A percentile compares a stretch with the other conserved stretches of the same genome.
Evolutionary conservation across 2,797 vertebrate species (phyloP).

Genomic region (Dipus sagitta): DNA sequence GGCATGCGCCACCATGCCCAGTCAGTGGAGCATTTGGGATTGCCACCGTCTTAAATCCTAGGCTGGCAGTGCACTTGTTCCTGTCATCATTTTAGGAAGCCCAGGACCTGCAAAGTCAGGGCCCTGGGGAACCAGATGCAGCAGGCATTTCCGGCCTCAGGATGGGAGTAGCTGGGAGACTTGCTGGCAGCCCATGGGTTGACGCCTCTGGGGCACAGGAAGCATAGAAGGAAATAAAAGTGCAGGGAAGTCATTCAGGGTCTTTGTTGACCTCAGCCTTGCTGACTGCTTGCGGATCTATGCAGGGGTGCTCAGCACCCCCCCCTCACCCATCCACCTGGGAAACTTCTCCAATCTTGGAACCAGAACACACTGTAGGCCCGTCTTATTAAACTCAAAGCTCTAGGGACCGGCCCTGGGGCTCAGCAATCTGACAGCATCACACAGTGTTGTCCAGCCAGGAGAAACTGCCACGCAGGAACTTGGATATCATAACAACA

Average conservation of each 20-base stretch:
- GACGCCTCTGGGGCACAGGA: slow-evolving; percentile 58
- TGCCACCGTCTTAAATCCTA: background rate
- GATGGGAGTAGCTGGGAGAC: slow-evolving; percentile 64
- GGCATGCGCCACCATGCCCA: background rate
- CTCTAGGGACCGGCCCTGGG: background rate
- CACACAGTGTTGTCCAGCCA: background rate
- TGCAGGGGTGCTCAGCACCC: background rate
- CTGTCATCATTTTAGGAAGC: background rate
- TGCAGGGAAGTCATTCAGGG: background rate
- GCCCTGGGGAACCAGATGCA: slow-evolving; percentile 3
- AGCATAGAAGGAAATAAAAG: slow-evolving; percentile 56
- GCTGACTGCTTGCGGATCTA: background rate
- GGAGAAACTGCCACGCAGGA: background rate
- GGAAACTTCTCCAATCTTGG: background rate
- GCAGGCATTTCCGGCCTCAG: slow-evolving; percentile 44
- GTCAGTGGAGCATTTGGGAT: background rate
- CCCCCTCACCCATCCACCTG: background rate
- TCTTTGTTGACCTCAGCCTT: slow-evolving; percentile 38
- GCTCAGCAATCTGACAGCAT: background rate
- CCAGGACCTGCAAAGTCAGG: slow-evolving; percentile 20
- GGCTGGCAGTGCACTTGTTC: background rate
- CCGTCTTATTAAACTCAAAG: slow-evolving; percentile 41
- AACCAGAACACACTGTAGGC: background rate
- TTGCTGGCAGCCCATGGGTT: background rate
- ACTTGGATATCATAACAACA: background rate